phyloP scores from a whole-genome alignment of 2,797 vertebrate species.

The Chaetodon trifasciatus region DNA sequence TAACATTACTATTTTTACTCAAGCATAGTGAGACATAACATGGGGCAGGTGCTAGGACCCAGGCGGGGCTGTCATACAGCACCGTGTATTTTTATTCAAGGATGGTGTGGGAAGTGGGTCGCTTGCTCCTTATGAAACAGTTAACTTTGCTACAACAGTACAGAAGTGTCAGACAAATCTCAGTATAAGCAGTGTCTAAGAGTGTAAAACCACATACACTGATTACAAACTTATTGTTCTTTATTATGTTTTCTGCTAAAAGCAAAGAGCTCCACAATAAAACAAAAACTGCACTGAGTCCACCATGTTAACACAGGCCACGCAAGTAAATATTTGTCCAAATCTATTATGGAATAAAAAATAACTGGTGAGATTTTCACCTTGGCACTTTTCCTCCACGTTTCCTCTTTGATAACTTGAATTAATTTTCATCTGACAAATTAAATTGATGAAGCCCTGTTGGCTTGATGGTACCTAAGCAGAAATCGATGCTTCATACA shows the following conservation, averaged over 20 bases:
- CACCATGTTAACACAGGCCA: not conserved
- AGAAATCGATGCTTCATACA: not conserved
- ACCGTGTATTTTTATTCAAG: constrained; percentile 17
- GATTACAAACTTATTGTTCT: not conserved
- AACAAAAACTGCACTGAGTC: no score
- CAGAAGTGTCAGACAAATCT: not conserved
- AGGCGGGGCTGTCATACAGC: constrained; percentile 3
- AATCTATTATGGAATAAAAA: not conserved
- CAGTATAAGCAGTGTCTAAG: not conserved
- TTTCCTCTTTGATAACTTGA: not conserved
- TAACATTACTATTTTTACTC: constrained; percentile 13
- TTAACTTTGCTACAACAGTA: constrained; percentile 10
- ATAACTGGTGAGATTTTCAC: not conserved
- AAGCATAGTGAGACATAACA: constrained; percentile 10
- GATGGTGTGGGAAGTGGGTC: not conserved
- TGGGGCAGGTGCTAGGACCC: constrained; percentile 10
- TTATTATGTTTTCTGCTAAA: not conserved
- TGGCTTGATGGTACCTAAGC: not conserved
- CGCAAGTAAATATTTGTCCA: not conserved
- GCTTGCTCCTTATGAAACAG: constrained; percentile 1
- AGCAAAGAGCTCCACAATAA: not conserved
- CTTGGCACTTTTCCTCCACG: not conserved
- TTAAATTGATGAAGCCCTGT: not conserved
- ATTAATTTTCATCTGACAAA: not conserved
- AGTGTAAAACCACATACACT: not conserved